Base-by-base conservation (phyloP, 2,113 vertebrate genomes). In the Varanus komodoensis region DNA sequence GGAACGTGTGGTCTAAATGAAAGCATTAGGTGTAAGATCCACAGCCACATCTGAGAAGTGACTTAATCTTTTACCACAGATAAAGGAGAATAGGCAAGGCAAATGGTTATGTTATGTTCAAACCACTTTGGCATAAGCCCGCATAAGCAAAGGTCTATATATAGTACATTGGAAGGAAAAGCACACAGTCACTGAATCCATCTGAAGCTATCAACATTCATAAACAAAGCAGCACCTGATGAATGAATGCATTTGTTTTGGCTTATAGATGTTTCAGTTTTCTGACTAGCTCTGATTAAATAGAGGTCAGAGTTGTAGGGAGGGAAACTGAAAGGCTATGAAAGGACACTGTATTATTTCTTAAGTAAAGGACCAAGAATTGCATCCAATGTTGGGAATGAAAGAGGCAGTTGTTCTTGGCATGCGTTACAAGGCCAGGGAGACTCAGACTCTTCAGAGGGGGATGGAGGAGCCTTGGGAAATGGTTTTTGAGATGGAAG, bases 231-330 rank as follows among this genome's bases (percentile, higher is more conserved):
- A 8, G n/a, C 67, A 61, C n/a, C 67, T 86, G 77, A 32, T 68
- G 74, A 80, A 73, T 80, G 75, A 38, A 81, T 32, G 68, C 11
- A 44, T 86, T 86, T 54, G 52, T 85, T 77, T 88, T 44, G 27
- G 32, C 34, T 44, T 52, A 54, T 12, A 90, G 75, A 52, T 79
- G 44, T 84, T 83, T 86, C 34, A 54, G 61, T 44, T 90, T 23
- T 61, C 23, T 80, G 61, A 44, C 23, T 54, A 38, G 32, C 50
- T 82, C 6, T 29, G 79, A 82, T 82, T 54, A 82, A 69, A 78
- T 54, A 34, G 52, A 80, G 69, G 34, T 85, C 64, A n/a, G 74
- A 84, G 17, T 27, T 71, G 52, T 86, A 6, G 25, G 61, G 77
- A 68, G 44, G 6, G 23, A 15, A 68, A 32, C 32, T 44, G 48